Evolutionary conservation across 2,113 vertebrate genomes (phyloP), one percentile per base, ranked within the genome.

Genomic region (Sinosuthora webbiana): DNA sequence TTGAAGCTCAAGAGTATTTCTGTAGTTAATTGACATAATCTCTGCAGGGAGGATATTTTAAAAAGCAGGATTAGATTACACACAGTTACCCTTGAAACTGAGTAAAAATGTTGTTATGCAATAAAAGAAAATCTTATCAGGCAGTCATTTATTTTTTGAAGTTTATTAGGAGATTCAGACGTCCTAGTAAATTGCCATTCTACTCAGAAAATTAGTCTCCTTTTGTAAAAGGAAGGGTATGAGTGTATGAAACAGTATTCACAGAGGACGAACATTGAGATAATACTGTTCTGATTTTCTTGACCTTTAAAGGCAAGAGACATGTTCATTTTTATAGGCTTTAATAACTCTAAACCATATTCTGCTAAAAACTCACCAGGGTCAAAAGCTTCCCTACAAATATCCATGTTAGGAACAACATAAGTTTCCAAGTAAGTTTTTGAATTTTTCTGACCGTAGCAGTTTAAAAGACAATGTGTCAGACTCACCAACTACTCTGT

Each of bases 241-340:
- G 45, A 76, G 13, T 42, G 6, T 33, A 30, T 76, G 25, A 87
- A 94, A 78, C 4, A 39, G 15, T 65, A 73, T 85, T 95, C 62
- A 82, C 25, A 73, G 44, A 91, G 44, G 49, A 64, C 41, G 37
- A 93, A 82, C 22, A n/a, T 11, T 22, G 50, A 88, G 42, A 60
- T 82, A 89, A 79, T 49, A 50, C 17, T 65, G 18, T 55, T 94
- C 67, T 76, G 68, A 86, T 90, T 86, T 94, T 89, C 89, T 87
- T 95, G 67, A 95, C 90, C 89, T 95, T 96, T 94, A 65, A 83
- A 88, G 31, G 12, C 16, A 84, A 68, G 53, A 82, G 41, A 87
- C 19, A 35, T 2, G 0, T 39, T 94, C 62, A 62, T 95, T 94
- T 91, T 89, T 82, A 87, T 59, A 57, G 50, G 30, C 12, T 57